A percentile compares a stretch with the other conserved stretches of the same genome.
These are phyloP conservation scores for Helostoma temminkii DNA, from an alignment of 2,797 vertebrate genomes.

Conservation along the genomic window DNA sequence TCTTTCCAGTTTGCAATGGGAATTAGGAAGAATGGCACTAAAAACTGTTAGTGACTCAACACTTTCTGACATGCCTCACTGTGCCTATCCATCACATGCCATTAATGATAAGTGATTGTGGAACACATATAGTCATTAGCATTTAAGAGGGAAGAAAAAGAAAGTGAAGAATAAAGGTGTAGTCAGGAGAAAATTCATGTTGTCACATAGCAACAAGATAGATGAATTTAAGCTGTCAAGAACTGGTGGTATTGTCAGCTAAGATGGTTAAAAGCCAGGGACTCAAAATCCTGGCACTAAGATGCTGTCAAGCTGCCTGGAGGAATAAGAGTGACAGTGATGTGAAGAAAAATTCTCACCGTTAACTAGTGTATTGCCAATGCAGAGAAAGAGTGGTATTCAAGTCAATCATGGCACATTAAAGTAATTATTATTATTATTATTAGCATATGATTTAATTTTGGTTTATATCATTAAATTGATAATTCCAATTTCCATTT, in stretches of 20 bases:
- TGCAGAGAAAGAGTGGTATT: conserved; percentile 1
- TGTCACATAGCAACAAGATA: conserved; percentile 69
- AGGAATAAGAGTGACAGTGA: conserved; percentile 68
- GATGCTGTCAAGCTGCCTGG: conserved; percentile 74
- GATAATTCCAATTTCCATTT: background rate
- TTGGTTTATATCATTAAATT: background rate
- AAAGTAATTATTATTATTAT: background rate
- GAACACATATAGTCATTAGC: conserved; percentile 44
- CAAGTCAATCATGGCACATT: conserved; percentile 8
- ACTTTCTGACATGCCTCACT: conserved; percentile 59
- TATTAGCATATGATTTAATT: background rate
- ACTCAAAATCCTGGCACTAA: conserved; percentile 80
- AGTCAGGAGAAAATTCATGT: conserved; percentile 55
- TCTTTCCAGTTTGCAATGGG: conserved; percentile 46
- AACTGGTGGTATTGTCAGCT: conserved; percentile 77
- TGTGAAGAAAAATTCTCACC: conserved; percentile 62
- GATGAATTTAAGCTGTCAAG: conserved; percentile 78
- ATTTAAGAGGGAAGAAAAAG: conserved; percentile 23
- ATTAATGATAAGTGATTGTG: conserved; percentile 60
- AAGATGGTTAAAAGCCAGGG: conserved; percentile 77
- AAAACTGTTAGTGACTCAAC: conserved; percentile 59
- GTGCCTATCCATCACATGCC: conserved; percentile 56
- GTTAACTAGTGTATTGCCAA: conserved; percentile 27
- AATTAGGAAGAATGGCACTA: conserved; percentile 53
- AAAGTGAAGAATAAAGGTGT: conserved; percentile 31